Evolutionary conservation across 1,140 invertebrate genomes (phyloP).

Genomic region (Drosophila sturtevanti): DNA sequence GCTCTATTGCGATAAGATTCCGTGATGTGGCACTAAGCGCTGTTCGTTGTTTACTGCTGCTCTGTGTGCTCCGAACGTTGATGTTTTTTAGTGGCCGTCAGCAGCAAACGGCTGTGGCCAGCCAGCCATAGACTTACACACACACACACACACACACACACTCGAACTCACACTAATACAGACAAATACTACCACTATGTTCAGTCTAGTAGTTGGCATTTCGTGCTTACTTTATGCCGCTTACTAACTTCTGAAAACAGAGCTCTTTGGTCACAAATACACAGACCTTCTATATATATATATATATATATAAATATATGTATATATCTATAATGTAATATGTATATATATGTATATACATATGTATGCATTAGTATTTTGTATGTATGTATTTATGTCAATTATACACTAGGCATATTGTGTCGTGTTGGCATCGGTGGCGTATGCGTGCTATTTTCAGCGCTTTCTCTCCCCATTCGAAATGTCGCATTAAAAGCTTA

Average conservation of each 20-base stretch:
- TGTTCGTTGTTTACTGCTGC: slow-evolving; percentile 75
- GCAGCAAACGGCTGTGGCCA: slow-evolving; percentile 52
- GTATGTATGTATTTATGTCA: slow-evolving; percentile 26
- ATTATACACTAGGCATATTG: slow-evolving; percentile 9
- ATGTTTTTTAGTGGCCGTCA: slow-evolving; percentile 72
- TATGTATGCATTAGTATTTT: background rate
- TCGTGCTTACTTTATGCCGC: slow-evolving; percentile 78
- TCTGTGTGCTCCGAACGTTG: slow-evolving; percentile 63
- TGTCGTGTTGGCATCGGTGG: slow-evolving; percentile 60
- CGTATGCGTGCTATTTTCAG: slow-evolving; percentile 80
- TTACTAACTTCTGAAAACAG: slow-evolving; percentile 67
- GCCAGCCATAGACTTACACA: slow-evolving; percentile 69
- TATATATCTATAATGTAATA: background rate
- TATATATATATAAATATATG: background rate
- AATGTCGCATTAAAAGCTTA: slow-evolving; percentile 68
- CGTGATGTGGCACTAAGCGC: slow-evolving; percentile 80
- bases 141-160: slow-evolving; percentile 18
- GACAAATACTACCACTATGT: slow-evolving; percentile 26
- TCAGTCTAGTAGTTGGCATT: slow-evolving; percentile 74
- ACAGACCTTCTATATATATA: background rate
- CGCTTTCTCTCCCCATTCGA: slow-evolving; percentile 39
- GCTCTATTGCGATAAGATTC: slow-evolving; percentile 76
- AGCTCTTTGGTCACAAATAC: slow-evolving; percentile 17
- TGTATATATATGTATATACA: too few species aligned
- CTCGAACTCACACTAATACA: slow-evolving; percentile 24